These are phyloP conservation scores for Macrophya annulata DNA, from an alignment of 2,888 invertebrate genomes.

Conservation along the genomic window DNA sequence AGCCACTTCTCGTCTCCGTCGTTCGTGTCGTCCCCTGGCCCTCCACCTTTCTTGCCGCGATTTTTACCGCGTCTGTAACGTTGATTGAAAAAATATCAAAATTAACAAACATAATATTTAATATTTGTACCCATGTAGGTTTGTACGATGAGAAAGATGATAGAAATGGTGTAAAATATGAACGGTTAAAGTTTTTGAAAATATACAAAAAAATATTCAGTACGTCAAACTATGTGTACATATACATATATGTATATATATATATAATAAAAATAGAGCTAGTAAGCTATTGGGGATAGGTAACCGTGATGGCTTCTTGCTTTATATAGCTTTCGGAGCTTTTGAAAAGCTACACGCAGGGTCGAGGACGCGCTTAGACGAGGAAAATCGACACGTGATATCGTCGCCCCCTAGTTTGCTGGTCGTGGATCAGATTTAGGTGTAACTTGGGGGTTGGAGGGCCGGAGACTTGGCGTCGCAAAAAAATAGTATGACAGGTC, in stretches of 20 bases:
- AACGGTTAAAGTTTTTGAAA: neutral
- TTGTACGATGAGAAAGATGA: neutral
- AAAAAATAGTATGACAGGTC: constrained; percentile 22
- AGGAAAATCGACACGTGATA: constrained; percentile 48
- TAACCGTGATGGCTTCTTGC: constrained; percentile 48
- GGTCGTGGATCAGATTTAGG: constrained; percentile 42
- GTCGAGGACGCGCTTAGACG: constrained; percentile 50
- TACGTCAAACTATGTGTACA: no score
- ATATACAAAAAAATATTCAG: constrained; percentile 1
- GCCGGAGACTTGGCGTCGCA: constrained; percentile 25
- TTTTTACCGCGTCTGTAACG: constrained; percentile 73
- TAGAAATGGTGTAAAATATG: no score
- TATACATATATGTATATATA: no score
- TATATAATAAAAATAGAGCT: constrained; percentile 12
- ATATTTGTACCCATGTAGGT: neutral
- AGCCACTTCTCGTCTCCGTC: constrained; percentile 77
- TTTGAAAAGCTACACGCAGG: constrained; percentile 49
- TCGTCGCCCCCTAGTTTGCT: constrained; percentile 43
- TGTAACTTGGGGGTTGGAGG: constrained; percentile 10
- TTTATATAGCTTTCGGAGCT: constrained; percentile 44
- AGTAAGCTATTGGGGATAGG: constrained; percentile 28
- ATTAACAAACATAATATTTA: neutral
- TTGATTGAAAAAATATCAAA: neutral
- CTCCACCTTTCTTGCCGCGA: constrained; percentile 78
- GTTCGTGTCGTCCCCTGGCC: constrained; percentile 76